These are phyloP conservation scores for Blastobasis lacticolella DNA, from an alignment of 2,888 invertebrate species.

Conservation along the genomic window DNA sequence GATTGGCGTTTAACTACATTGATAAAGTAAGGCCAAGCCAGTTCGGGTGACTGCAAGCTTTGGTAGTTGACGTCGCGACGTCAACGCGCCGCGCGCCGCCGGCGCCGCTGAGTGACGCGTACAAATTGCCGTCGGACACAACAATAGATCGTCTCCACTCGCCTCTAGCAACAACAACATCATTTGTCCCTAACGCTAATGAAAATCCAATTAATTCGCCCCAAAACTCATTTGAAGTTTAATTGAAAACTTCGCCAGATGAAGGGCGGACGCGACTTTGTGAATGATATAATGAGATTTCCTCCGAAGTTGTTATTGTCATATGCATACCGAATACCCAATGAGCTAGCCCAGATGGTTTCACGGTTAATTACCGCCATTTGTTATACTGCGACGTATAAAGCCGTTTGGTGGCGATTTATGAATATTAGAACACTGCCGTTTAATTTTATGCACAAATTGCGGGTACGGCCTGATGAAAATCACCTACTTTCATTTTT, in stretches of 20 bases:
- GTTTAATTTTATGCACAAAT: slow-evolving; percentile 24
- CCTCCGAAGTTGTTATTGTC: slow-evolving; percentile 60
- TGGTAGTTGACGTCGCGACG: slow-evolving; percentile 3
- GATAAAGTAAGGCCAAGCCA: too few relatives aligned
- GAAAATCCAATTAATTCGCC: slow-evolving; percentile 71
- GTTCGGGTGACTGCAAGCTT: too few relatives aligned
- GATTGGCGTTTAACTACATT: too few relatives aligned
- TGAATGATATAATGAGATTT: slow-evolving; percentile 68
- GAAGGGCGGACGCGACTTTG: slow-evolving; percentile 47
- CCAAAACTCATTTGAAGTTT: slow-evolving; percentile 72
- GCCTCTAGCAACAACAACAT: slow-evolving; percentile 66
- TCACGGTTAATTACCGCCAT: slow-evolving; percentile 50
- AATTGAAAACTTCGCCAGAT: slow-evolving; percentile 65
- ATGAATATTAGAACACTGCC: slow-evolving; percentile 39
- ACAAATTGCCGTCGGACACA: slow-evolving; percentile 53
- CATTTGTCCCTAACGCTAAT: slow-evolving; percentile 69
- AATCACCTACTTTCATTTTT: slow-evolving; percentile 34
- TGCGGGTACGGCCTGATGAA: slow-evolving; percentile 13
- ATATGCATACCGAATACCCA: slow-evolving; percentile 60
- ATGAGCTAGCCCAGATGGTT: slow-evolving; percentile 49
- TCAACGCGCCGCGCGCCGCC: slow-evolving; percentile 38
- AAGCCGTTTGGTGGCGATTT: slow-evolving; percentile 31
- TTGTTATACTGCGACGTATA: slow-evolving; percentile 28
- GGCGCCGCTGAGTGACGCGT: slow-evolving; percentile 48
- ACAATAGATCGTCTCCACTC: slow-evolving; percentile 45